Conservation (phyloP, 2,797 vertebrate species). For the Okamejei kenojei region DNA sequence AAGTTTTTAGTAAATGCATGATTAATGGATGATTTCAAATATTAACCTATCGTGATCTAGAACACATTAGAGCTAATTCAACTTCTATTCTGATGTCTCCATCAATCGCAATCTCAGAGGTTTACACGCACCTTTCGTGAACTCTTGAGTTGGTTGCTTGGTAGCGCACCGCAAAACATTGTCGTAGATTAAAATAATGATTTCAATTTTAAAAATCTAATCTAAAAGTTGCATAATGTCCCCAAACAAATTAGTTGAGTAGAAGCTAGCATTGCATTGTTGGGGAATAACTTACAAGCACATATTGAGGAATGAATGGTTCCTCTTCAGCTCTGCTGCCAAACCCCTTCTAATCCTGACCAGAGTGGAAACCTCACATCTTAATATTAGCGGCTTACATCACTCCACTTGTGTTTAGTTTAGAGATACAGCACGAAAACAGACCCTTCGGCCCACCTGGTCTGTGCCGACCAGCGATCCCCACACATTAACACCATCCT, state of each 20-base stretch:
- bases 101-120: background rate
- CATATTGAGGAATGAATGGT: background rate
- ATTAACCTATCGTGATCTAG: background rate
- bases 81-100: background rate
- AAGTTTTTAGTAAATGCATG: constrained; percentile 7
- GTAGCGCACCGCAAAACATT: background rate
- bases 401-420: background rate
- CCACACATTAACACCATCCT: no score
- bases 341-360: background rate
- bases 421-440: no score
- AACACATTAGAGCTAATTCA: background rate
- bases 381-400: background rate
- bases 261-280: background rate
- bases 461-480: no score
- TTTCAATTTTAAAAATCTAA: no score
- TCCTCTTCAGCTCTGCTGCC: background rate
- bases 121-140: background rate
- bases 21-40: background rate
- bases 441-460: no score
- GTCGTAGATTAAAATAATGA: no score
- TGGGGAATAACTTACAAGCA: no score
- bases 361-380: background rate
- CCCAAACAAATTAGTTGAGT: background rate
- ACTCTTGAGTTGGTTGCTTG: background rate
- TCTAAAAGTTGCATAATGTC: no score